Conservation (phyloP, 1,140 invertebrate genomes). For the Mycetomoellerius zeteki region DNA sequence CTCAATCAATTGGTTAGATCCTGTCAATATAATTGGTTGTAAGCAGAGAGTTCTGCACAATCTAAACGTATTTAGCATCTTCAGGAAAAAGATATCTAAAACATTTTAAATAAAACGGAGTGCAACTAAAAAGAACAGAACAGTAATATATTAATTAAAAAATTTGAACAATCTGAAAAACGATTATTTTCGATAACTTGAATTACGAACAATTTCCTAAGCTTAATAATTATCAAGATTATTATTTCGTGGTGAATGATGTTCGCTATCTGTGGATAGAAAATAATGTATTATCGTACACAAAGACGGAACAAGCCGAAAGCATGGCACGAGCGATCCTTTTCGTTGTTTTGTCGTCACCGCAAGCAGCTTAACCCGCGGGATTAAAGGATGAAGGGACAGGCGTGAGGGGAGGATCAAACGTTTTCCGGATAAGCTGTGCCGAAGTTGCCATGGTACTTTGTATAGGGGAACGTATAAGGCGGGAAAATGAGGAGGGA, state of each 20-base stretch:
- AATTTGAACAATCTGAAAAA: neutral
- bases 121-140: neutral
- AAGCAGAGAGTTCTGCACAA: neutral
- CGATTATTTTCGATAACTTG: neutral
- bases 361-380: constrained; percentile 72
- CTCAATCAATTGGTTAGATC: constrained; percentile 44
- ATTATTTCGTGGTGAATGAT: neutral
- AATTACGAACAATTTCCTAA: constrained; percentile 1
- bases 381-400: constrained; percentile 72
- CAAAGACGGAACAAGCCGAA: constrained; percentile 31
- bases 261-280: neutral
- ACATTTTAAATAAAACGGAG: neutral
- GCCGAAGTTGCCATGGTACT: constrained; percentile 26
- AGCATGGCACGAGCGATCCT: constrained; percentile 42
- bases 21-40: neutral
- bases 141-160: neutral
- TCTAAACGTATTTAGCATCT: neutral
- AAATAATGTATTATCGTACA: constrained; percentile 43
- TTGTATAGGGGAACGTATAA: constrained; percentile 21
- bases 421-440: constrained; percentile 73
- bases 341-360: constrained; percentile 73
- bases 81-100: neutral
- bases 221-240: neutral
- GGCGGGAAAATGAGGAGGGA: constrained; percentile 21
- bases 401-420: constrained; percentile 71